Percentiles rank a stretch among this genome's conserved stretches.
These are phyloP conservation scores for Henricia sp. DNA, from an alignment of 53 echinoderm and acorn worm species.

Conservation along the genomic window DNA sequence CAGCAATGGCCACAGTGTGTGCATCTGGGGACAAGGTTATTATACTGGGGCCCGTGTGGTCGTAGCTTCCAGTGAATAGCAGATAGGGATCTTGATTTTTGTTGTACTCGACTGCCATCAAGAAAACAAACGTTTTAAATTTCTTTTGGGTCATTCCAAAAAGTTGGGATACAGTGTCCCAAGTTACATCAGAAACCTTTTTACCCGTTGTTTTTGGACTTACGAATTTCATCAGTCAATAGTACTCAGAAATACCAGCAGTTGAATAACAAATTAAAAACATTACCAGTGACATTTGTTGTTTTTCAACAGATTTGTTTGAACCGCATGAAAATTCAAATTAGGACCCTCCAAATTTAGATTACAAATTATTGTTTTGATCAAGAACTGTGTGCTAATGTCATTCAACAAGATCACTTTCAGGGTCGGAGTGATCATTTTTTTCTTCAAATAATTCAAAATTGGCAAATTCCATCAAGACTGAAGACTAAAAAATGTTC, in stretches of 20 bases:
- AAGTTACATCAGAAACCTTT: no score
- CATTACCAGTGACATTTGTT: no score
- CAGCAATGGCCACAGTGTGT: conserved; percentile 78
- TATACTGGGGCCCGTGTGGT: conserved; percentile 80
- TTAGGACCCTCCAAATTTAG: neutral
- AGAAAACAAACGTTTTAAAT: neutral
- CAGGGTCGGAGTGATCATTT: no score
- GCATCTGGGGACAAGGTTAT: conserved; percentile 84
- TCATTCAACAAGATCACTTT: no score
- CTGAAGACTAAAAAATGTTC: no score
- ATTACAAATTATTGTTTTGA: neutral
- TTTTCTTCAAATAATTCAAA: no score
- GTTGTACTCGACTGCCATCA: conserved; percentile 81
- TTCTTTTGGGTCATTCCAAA: no score
- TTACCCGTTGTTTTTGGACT: no score
- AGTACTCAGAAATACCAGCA: neutral
- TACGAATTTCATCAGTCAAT: neutral
- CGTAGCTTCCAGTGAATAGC: conserved; percentile 79
- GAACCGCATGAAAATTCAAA: neutral
- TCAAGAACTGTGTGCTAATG: no score
- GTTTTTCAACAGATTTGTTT: no score
- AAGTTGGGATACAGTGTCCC: no score
- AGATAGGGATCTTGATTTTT: conserved; percentile 97
- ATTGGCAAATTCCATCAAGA: no score
- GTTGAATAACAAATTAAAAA: neutral